Conservation (phyloP, 2,888 invertebrate genomes). For the Lepeophtheirus nordmannii region DNA sequence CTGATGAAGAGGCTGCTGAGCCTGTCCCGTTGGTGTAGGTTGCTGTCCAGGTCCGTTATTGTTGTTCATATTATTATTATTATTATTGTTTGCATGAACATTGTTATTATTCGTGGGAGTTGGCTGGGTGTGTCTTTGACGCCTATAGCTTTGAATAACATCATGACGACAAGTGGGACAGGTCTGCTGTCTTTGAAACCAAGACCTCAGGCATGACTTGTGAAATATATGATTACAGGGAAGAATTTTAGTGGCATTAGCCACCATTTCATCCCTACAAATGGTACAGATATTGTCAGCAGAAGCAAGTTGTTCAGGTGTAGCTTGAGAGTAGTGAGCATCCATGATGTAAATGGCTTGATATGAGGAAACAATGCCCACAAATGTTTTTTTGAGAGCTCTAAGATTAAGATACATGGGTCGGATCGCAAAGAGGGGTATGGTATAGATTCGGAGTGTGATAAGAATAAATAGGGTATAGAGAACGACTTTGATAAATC, state of each 20-base stretch:
- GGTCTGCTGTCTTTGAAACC: conserved; percentile 99
- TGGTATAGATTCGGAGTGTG: conserved; percentile 90
- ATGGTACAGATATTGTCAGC: conserved; percentile 98
- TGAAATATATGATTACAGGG: conserved; percentile 99
- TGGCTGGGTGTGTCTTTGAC: neutral
- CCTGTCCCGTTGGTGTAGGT: conserved; percentile 27
- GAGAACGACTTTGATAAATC: conserved; percentile 41
- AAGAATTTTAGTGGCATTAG: conserved; percentile 69
- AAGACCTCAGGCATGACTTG: conserved; percentile 85
- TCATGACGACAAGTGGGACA: conserved; percentile 90
- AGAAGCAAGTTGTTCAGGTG: conserved; percentile 70
- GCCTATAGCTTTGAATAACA: neutral
- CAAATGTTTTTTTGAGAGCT: conserved; percentile 47
- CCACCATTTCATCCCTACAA: conserved; percentile 41
- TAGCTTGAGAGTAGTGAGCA: conserved; percentile 89
- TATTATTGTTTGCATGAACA: neutral
- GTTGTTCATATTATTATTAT: conserved; percentile 25
- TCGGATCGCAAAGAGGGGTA: conserved; percentile 92
- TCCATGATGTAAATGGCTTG: conserved; percentile 96
- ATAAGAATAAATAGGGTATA: conserved; percentile 84
- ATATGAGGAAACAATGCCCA: conserved; percentile 88
- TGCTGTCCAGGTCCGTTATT: conserved; percentile 26
- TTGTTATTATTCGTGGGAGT: conserved; percentile 2
- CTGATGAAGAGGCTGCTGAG: neutral
- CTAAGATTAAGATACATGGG: conserved; percentile 99